Evolutionary conservation across 1,140 invertebrate species (phyloP).

Genomic region (Meloidogyne hapla): DNA sequence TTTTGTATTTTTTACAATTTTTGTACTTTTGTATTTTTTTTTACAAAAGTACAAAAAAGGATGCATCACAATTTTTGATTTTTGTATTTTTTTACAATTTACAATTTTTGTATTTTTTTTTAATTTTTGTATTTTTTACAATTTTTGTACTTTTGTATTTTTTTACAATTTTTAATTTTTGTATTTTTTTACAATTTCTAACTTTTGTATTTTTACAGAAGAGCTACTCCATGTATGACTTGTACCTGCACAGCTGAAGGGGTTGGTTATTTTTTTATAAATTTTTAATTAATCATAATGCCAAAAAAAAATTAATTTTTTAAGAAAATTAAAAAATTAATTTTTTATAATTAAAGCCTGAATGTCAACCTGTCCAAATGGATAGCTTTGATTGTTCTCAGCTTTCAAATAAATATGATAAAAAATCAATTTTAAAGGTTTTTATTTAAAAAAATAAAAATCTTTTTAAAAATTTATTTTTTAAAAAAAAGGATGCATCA

Average conservation of each 20-base stretch:
- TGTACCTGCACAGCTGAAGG: slow-evolving; percentile 57
- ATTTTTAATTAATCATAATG: too few relatives aligned
- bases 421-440: slow-evolving; percentile 39
- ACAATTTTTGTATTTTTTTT: too few relatives aligned
- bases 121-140: too few relatives aligned
- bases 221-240: slow-evolving; percentile 52
- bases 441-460: neutral
- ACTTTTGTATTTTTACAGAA: slow-evolving; percentile 20
- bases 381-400: slow-evolving; percentile 47
- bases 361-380: slow-evolving; percentile 50
- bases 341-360: slow-evolving; percentile 29
- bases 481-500: slow-evolving; percentile 39
- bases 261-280: too few relatives aligned
- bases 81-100: too few relatives aligned
- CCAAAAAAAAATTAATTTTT: neutral
- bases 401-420: slow-evolving; percentile 49
- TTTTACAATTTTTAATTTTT: too few relatives aligned
- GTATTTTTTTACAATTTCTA: neutral
- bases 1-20: too few relatives aligned
- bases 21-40: too few relatives aligned
- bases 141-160: too few relatives aligned
- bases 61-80: too few relatives aligned
- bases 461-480: slow-evolving; percentile 4
- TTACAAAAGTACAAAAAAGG: too few relatives aligned
- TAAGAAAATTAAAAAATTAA: neutral